Conservation (phyloP, 2,797 vertebrate species). For the Propithecus deckenii region DNA sequence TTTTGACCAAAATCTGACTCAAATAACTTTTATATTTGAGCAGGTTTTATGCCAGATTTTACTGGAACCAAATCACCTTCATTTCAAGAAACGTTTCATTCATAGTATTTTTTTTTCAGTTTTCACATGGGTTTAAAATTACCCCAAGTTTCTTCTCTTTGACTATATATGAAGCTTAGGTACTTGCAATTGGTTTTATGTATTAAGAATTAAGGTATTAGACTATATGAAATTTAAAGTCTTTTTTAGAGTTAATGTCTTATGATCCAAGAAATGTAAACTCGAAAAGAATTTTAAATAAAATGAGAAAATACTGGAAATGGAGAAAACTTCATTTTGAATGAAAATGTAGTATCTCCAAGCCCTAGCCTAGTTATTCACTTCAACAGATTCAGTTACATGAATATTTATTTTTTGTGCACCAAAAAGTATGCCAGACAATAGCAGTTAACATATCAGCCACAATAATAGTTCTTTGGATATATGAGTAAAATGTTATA, state of each 20-base stretch:
- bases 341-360: constrained; percentile 14
- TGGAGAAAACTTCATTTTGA: background rate
- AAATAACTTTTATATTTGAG: background rate
- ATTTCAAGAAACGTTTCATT: constrained; percentile 9
- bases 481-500: background rate
- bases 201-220: background rate
- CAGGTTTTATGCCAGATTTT: background rate
- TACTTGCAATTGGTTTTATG: background rate
- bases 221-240: background rate
- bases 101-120: background rate
- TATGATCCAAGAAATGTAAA: background rate
- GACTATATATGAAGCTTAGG: background rate
- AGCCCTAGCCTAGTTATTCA: background rate
- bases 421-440: background rate
- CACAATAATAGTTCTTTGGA: background rate
- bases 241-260: background rate
- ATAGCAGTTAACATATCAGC: background rate
- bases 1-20: background rate
- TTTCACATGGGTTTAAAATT: background rate
- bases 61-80: background rate
- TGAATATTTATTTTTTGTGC: background rate
- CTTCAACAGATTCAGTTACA: background rate
- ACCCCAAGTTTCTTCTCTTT: background rate
- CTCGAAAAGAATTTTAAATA: constrained; percentile 1
- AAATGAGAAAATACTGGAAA: background rate